Percentiles rank a stretch among this genome's conserved stretches.
Evolutionary conservation across 2,113 vertebrate species (phyloP).

Genomic region (Misgurnus anguillicaudatus): DNA sequence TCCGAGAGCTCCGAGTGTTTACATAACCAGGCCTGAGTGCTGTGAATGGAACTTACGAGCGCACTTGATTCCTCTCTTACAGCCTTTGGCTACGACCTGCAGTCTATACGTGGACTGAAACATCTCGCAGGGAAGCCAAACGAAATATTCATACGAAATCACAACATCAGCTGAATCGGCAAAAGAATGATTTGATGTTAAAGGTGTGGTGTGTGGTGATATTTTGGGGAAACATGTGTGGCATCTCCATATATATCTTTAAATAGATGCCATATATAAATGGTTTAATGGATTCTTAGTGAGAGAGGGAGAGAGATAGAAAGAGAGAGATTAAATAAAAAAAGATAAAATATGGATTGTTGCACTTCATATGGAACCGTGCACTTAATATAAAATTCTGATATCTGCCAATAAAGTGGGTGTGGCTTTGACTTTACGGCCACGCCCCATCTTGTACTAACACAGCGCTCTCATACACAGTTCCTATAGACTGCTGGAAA

Average conservation of each 20-base stretch:
- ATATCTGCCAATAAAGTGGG: conserved; percentile 1
- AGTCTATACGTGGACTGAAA: background rate
- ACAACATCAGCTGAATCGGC: background rate
- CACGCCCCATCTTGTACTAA: background rate
- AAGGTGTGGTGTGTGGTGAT: no score
- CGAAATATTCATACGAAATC: background rate
- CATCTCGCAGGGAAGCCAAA: background rate
- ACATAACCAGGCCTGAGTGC: background rate
- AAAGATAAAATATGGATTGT: no score
- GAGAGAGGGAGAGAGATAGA: no score
- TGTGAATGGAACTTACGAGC: background rate
- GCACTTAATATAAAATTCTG: background rate
- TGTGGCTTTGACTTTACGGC: background rate
- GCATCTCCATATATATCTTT: no score
- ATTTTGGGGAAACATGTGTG: no score
- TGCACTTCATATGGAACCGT: no score
- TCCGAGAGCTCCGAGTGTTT: background rate
- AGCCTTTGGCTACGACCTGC: background rate
- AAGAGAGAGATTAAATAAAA: no score
- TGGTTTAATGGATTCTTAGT: no score
- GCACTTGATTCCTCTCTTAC: background rate
- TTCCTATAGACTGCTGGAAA: no score
- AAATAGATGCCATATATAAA: no score
- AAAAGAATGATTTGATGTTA: no score
- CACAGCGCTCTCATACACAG: background rate